These are phyloP conservation scores for Colostygia pectinataria DNA, from an alignment of 2,888 invertebrate genomes.

Conservation along the genomic window DNA sequence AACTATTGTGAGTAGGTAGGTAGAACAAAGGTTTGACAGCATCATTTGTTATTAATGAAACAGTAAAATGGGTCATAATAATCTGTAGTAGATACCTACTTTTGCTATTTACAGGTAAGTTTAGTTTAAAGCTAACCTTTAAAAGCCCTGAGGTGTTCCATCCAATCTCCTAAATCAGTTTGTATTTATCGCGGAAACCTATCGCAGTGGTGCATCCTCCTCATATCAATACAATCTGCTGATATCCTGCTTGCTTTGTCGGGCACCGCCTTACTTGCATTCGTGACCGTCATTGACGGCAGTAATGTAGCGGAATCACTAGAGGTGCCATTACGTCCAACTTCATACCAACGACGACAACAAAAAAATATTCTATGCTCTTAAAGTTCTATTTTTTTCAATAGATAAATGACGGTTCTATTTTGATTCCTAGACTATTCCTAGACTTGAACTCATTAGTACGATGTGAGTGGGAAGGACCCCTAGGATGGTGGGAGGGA, in stretches of 20 bases:
- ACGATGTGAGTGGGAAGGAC: no score
- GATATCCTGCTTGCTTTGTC: slow-evolving; percentile 22
- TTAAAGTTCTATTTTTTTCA: no score
- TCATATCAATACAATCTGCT: slow-evolving; percentile 16
- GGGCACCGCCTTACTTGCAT: slow-evolving; percentile 1
- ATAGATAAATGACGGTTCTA: no score
- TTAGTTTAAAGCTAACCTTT: not conserved
- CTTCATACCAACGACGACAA: not conserved
- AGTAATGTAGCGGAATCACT: not conserved
- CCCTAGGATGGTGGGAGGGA: no score
- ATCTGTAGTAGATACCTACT: not conserved
- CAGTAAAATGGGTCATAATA: no score
- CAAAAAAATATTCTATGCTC: no score
- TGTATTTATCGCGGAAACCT: slow-evolving; percentile 20
- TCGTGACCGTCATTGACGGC: not conserved
- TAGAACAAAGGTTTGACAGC: no score
- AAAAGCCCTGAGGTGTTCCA: slow-evolving; percentile 9
- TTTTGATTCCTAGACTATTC: no score
- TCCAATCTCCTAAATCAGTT: slow-evolving; percentile 21
- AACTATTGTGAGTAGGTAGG: no score
- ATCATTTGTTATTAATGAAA: no score
- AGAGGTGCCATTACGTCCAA: no score
- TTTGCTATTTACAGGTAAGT: not conserved
- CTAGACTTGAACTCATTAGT: no score
- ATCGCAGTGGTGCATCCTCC: slow-evolving; percentile 20